Base-by-base conservation (phyloP, 2,113 vertebrate genomes). In the Centropristis striata region DNA sequence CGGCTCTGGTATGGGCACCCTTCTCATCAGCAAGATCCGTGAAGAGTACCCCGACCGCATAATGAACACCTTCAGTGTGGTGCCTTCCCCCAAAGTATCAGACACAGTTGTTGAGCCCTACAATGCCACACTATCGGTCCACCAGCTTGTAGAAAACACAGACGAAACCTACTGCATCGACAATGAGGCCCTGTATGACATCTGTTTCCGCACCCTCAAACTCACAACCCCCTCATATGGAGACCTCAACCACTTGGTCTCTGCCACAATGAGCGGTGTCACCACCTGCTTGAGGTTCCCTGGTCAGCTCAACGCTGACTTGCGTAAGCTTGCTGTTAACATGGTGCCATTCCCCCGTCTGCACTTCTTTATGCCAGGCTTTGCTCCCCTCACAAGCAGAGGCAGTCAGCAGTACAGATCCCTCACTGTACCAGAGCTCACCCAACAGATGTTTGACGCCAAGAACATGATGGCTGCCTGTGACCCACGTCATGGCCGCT, bases 401-500 rank as follows among this genome's bases (percentile, higher is more conserved):
- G 95, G 95, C 37, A 95, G 95, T 83, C 95, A 96, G 88, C 95
- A 96, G 92, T 96, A 96, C 92, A 84, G 95, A 4, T 89, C 95
- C 0, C 95, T 96, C 71, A 94, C 95, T 0, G 95, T 96, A 8
- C 95, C 95, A 0, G 95, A 96, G 90, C 95, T 96, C 75, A 96
- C 95, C 0, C 95, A 96, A 87, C 95, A 96, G 92, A 95, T 96
- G 95, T 96, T 96, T 0, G 95, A 96, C 0, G 89, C 95, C 74
- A 96, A 96, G 83, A 96, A 96, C 92, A 96, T 96, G 95, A 96
- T 96, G 95, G 95, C 95, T 0, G 95, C 95, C 36, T 96, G 95
- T 8, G 95, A 96, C 67, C 95, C 95, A 0, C 95, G 95, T 2
- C 95, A 96, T 12, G 95, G 95, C 5, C 95, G 95, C 54, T 96